phyloP scores from a whole-genome alignment of 2,113 vertebrate genomes.

The Mohoua ochrocephala region DNA sequence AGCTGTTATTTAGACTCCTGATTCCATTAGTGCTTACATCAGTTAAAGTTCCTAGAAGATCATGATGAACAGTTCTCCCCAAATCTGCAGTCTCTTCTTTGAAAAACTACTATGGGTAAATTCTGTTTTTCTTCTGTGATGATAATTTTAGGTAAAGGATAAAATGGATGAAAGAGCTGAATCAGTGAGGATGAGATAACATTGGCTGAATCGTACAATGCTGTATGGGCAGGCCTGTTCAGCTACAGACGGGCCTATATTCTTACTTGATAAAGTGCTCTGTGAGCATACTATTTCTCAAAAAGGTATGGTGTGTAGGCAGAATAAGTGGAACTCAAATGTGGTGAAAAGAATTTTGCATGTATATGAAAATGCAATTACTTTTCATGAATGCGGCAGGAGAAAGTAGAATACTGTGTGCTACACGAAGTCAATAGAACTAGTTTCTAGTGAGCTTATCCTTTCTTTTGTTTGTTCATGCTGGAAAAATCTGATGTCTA shows the following conservation, averaged over 20 bases:
- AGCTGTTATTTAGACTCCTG: slow-evolving; percentile 24
- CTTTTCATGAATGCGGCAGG: not conserved
- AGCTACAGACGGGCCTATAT: not conserved
- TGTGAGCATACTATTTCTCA: not conserved
- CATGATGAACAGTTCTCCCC: not conserved
- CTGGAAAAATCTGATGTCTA: not conserved
- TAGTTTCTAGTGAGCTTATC: not conserved
- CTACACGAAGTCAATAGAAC: not conserved
- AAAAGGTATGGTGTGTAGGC: not conserved
- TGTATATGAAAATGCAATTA: slow-evolving; percentile 26
- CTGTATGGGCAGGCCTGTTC: not conserved
- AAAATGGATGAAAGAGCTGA: not conserved
- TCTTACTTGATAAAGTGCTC: not conserved
- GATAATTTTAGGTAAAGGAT: not conserved
- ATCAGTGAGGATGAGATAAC: not conserved
- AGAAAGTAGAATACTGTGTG: not conserved
- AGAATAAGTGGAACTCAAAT: slow-evolving; percentile 5
- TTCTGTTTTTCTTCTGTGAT: not conserved
- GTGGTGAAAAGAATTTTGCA: not conserved
- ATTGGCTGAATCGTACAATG: not conserved
- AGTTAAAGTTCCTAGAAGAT: slow-evolving; percentile 36
- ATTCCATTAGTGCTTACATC: slow-evolving; percentile 38
- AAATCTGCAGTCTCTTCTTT: not conserved
- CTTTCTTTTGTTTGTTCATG: not conserved
- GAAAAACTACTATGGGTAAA: not conserved